A percentile compares a stretch with the other conserved stretches of the same genome.
Evolutionary conservation across 2,113 vertebrate species (phyloP).

Genomic region (Rhea pennata): DNA sequence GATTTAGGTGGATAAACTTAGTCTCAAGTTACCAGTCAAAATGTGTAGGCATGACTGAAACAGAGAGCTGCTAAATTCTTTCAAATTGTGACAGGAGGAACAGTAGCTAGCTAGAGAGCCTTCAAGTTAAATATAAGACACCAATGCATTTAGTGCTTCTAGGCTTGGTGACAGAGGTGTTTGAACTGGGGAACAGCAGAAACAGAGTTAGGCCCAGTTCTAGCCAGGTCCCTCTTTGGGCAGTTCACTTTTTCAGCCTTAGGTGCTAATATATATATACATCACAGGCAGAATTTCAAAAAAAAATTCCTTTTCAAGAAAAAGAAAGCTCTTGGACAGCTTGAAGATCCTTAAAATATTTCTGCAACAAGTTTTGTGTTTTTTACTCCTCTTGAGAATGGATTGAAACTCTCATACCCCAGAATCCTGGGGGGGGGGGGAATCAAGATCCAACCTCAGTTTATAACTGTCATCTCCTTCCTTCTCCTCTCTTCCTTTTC

Average conservation of each 20-base stretch:
- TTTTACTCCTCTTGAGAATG: rapidly evolving
- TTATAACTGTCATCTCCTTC: neutral
- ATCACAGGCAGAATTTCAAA: neutral
- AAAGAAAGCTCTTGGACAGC: neutral
- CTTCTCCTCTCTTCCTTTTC: neutral
- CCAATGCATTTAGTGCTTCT: neutral
- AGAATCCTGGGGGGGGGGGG: no score
- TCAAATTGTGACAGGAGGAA: neutral
- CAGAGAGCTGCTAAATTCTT: neutral
- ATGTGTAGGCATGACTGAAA: neutral
- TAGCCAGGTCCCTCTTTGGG: neutral
- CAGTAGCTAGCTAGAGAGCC: neutral
- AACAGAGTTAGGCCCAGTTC: neutral
- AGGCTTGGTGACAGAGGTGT: neutral
- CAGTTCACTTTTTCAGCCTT: neutral
- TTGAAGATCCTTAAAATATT: neutral
- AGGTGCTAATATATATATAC: neutral
- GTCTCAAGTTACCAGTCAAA: neutral
- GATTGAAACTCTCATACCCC: neutral
- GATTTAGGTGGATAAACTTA: neutral
- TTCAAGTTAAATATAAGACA: neutral
- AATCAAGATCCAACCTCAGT: neutral
- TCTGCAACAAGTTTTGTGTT: neutral
- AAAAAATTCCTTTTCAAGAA: neutral
- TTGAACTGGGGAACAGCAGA: neutral